phyloP scores from a whole-genome alignment of 2,888 invertebrate species.

The Amiota minor region DNA sequence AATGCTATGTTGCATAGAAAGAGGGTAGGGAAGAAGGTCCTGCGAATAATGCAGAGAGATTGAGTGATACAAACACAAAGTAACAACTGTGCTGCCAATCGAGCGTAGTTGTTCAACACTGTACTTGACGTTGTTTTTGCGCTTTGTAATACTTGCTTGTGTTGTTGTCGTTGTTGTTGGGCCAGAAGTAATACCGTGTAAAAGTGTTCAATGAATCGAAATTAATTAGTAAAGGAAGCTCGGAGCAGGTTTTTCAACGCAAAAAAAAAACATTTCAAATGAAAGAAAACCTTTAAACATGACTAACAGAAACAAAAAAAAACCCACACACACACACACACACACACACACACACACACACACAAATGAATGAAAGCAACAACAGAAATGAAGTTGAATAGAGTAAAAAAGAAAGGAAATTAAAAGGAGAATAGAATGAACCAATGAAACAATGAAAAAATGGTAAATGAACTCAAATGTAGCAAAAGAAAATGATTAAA shows the following conservation, averaged over 20 bases:
- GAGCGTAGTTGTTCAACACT: conserved; percentile 13
- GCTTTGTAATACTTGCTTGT: background rate
- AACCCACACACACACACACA: conserved; percentile 10
- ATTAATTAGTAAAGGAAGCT: conserved; percentile 65
- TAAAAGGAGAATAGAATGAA: conserved; percentile 29
- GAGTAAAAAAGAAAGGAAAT: conserved; percentile 3
- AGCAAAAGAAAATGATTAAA: conserved; percentile 25
- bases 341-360: background rate
- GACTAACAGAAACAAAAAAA: background rate
- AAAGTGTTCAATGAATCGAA: conserved; percentile 68
- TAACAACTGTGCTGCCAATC: conserved; percentile 20
- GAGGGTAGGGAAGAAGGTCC: background rate
- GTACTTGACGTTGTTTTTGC: background rate
- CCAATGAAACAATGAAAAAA: conserved; percentile 24
- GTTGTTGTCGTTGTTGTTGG: background rate
- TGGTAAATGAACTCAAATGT: conserved; percentile 17
- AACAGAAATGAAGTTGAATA: conserved; percentile 23
- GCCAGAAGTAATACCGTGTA: conserved; percentile 57
- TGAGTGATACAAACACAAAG: background rate
- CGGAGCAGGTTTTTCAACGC: conserved; percentile 9
- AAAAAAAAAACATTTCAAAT: conserved; percentile 41
- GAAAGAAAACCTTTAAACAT: conserved; percentile 33
- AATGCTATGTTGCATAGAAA: background rate
- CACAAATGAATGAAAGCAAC: conserved; percentile 26
- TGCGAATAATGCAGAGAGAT: background rate